Evolutionary conservation across 1,140 invertebrate genomes (phyloP), one percentile per base, ranked within the genome.

Genomic region (Linepithema humile): DNA sequence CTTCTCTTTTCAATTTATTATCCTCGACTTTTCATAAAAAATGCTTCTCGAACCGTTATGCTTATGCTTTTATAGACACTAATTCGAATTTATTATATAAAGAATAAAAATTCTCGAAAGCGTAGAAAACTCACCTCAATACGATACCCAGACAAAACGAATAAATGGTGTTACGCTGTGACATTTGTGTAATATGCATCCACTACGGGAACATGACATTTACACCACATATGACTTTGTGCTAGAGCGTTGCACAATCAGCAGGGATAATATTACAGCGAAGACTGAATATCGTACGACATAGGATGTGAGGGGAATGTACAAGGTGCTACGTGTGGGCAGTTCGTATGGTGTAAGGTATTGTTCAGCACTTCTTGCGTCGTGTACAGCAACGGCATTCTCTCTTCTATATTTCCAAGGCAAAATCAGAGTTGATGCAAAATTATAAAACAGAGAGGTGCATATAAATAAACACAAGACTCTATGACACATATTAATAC

Each of bases 321-420:
- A 91, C 90, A 92, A 82, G 92, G 88, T 77, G 92, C 17, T 87
- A 90, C 88, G 88, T 91, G 90, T 90, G 91, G 91, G 90, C 91
- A 90, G 86, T 92, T 90, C 77, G 91, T 91, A 88, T 93, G 93
- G 92, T 94, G 93, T 85, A 94, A 91, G 90, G 93, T 92, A 91
- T 94, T 94, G 93, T 92, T 93, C 91, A 94, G 91, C 90, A 94
- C 92, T 90, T 94, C 92, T 87, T 93, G 91, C 89, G 90, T 94
- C 83, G 93, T 94, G 89, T 94, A 94, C 92, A 94, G 93, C 92
- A 94, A 91, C 90, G 94, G 94, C 89, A 94, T 93, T 92, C 93
- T 93, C 85, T 94, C 94, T 92, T 94, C 94, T 94, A 93, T n/a
- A n/a, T 89, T 88, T 84, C 88, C 89, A 86, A 85, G 85, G 90